Base-by-base conservation (phyloP, 2,888 invertebrate species). In the Eurytoma adleriae region DNA sequence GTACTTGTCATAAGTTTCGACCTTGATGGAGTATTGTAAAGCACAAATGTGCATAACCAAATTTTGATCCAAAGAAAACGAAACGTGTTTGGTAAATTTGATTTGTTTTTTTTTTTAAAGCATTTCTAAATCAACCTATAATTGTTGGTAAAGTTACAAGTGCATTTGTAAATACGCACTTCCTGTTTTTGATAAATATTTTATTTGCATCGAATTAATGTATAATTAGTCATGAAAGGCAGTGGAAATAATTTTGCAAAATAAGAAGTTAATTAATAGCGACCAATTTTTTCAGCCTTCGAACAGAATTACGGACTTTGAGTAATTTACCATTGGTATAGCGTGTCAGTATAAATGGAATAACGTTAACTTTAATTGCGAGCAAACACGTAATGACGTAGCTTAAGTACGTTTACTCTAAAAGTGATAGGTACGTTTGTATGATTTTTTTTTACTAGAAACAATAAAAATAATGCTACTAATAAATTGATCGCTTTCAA, bases 311-410 rank as follows among this genome's bases (percentile, higher is more conserved):
- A 66, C 40, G 48, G 20, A n/a, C 18, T 48, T 40, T 48, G n/a
- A 3, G 48, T 48, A 48, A 66, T 66, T 56, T 48, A 27, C 18
- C 64, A 12, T 66, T n/a, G 48, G 2, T 12, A 48, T 18, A 10
- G 64, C 24, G 62, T 27, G 7, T 16, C 20, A 16, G 7, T 20
- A 18, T 50, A 50, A 68, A 54, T 68, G 52, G n/a, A 2, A 24
- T 61, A 5, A n/a, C 62, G 61, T 27, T 61, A 61, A 61, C 27
- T 27, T 61, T 27, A 61, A 61, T 62, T 62, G 14, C 16, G 16
- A 30, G 54, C 3, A 7, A 54, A 54, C n/a, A 12, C 54, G 13
- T 54, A n/a, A 54, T n/a, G 54, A n/a, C 54, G 54, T 3, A 10
- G 30, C 30, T 30, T 16, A 56, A 1, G 10, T 56, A n/a, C 14